These are phyloP conservation scores for Colletes latitarsis DNA, from an alignment of 1,140 invertebrate species.

Conservation along the genomic window DNA sequence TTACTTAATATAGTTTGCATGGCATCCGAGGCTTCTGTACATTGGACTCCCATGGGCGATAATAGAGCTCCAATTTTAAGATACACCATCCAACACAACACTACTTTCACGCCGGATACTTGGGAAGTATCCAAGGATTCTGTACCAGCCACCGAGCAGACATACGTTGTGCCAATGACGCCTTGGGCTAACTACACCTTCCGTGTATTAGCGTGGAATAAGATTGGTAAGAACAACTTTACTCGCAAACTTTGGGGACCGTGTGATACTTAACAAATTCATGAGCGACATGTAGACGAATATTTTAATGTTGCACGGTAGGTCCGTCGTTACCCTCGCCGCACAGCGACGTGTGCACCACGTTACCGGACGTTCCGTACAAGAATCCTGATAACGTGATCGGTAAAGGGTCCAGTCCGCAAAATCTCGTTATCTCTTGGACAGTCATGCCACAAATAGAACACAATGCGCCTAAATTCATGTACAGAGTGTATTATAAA, in stretches of 20 bases:
- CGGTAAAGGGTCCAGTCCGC: slow-evolving; percentile 92
- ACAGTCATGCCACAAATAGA: slow-evolving; percentile 98
- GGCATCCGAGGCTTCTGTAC: slow-evolving; percentile 86
- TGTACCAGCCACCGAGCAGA: slow-evolving; percentile 90
- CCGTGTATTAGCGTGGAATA: slow-evolving; percentile 95
- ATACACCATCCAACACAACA: slow-evolving; percentile 97
- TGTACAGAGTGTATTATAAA: slow-evolving; percentile 94
- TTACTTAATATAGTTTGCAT: slow-evolving; percentile 86
- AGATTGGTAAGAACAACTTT: slow-evolving; percentile 84
- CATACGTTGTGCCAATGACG: slow-evolving; percentile 88
- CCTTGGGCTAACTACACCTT: slow-evolving; percentile 99
- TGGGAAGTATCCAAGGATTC: slow-evolving; percentile 91
- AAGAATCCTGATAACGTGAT: slow-evolving; percentile 98
- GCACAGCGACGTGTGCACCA: slow-evolving; percentile 91
- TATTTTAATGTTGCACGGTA: slow-evolving; percentile 44
- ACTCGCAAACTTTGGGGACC: no score
- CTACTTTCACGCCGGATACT: slow-evolving; percentile 94
- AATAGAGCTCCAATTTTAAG: slow-evolving; percentile 96
- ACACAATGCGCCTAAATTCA: slow-evolving; percentile 96
- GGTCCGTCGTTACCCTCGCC: slow-evolving; percentile 91
- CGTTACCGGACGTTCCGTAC: slow-evolving; percentile 92
- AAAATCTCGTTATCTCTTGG: slow-evolving; percentile 97
- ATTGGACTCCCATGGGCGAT: slow-evolving; percentile 94
- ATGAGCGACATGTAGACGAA: no score
- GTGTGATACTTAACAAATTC: not conserved